phyloP scores from a whole-genome alignment of 2,888 invertebrate genomes.

The Lamproptera curius region DNA sequence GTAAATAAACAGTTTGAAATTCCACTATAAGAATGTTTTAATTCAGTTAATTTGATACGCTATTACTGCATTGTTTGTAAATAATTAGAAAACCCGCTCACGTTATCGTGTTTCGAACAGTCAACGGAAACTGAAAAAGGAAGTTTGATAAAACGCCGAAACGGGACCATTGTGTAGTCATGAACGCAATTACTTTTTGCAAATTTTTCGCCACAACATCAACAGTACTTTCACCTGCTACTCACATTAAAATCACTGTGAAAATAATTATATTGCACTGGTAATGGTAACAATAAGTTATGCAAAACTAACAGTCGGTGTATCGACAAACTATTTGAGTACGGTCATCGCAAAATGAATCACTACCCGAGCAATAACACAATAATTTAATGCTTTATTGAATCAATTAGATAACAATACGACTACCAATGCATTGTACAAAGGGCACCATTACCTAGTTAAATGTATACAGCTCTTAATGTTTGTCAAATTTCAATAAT shows the following conservation, averaged over 20 bases:
- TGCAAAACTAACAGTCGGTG: too few species aligned
- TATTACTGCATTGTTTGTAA: too few species aligned
- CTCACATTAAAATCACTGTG: too few species aligned
- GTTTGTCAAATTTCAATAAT: neutral
- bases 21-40: too few species aligned
- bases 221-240: too few species aligned
- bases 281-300: too few species aligned
- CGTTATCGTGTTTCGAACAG: constrained; percentile 54
- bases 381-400: too few species aligned
- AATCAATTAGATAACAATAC: constrained; percentile 7
- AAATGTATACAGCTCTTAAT: neutral
- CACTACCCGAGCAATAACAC: constrained; percentile 10
- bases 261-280: too few species aligned
- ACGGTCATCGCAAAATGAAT: constrained; percentile 6
- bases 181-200: too few species aligned
- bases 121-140: constrained; percentile 62
- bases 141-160: constrained; percentile 64
- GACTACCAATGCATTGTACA: neutral
- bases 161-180: constrained; percentile 52
- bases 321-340: neutral
- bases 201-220: too few species aligned
- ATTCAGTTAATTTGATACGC: too few species aligned
- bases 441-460: neutral
- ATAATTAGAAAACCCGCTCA: neutral
- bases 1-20: too few species aligned